These are phyloP conservation scores for Tachysurus vachellii DNA, from an alignment of 2,113 vertebrate species.

Conservation along the genomic window DNA sequence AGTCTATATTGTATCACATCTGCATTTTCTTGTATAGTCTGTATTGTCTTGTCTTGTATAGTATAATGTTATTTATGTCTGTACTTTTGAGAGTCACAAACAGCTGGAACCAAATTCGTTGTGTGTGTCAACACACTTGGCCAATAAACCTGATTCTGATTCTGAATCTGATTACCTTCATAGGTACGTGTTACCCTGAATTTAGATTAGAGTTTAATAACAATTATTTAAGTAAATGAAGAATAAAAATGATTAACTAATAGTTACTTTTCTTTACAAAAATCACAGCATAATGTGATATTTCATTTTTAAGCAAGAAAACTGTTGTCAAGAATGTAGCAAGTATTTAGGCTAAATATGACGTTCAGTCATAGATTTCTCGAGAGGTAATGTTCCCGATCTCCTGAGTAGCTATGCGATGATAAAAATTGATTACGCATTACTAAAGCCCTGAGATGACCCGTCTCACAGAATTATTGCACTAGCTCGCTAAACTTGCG, in stretches of 20 bases:
- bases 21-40: no score
- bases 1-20: no score
- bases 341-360: background rate
- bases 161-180: background rate
- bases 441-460: slow-evolving; percentile 21
- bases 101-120: no score
- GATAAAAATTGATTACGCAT: slow-evolving; percentile 5
- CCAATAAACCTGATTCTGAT: no score
- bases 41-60: no score
- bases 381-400: background rate
- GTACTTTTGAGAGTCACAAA: no score
- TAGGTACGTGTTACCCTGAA: background rate
- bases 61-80: no score
- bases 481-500: slow-evolving; percentile 23
- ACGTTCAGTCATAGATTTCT: background rate
- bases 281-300: background rate
- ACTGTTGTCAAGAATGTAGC: background rate
- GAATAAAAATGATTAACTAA: background rate
- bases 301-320: background rate
- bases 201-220: background rate
- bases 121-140: no score
- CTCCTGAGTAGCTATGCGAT: background rate
- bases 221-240: background rate
- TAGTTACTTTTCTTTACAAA: background rate
- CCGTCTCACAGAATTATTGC: slow-evolving; percentile 5